These are phyloP conservation scores for Xenopus tropicalis DNA, from an alignment of 2,113 vertebrate species.

Conservation along the genomic window UCB_Xtro_10.0 CM004450.2:53846001-53846500, in stretches of 20 bases:
- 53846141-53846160: constrained; percentile 25
- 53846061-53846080: not conserved
- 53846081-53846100: not conserved
- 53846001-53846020: not conserved
- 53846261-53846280: constrained; percentile 12
- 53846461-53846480: constrained; percentile 17
- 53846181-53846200: constrained; percentile 27
- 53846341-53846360: constrained; percentile 2
- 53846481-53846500: not conserved
- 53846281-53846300: not conserved
- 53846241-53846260: constrained; percentile 30
- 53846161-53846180: constrained; percentile 19
- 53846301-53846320: constrained; percentile 1
- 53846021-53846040: constrained; percentile 17
- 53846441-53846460: constrained; percentile 26
- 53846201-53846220: constrained; percentile 20
- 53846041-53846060: constrained; percentile 21
- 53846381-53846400: constrained; percentile 24
- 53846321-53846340: constrained; percentile 27
- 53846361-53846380: constrained; percentile 16
- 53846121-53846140: constrained; percentile 21
- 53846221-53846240: constrained; percentile 28
- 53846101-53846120: constrained; percentile 23
- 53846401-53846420: constrained; percentile 13
- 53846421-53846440: not conserved